Conservation (phyloP, 2,113 vertebrate species). For the Holacanthus passer region DNA sequence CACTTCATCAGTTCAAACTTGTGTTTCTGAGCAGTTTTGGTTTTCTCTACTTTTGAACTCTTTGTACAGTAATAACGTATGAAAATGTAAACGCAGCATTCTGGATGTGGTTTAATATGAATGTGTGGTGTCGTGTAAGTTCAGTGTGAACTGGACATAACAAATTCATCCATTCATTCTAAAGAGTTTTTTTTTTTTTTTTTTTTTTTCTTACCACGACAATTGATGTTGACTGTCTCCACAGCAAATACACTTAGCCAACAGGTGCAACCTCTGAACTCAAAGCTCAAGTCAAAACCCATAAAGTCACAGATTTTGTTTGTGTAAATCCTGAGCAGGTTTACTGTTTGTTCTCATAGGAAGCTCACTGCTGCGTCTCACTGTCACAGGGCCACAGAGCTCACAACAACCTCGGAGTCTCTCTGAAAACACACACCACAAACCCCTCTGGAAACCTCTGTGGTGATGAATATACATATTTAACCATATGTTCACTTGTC, state of each 20-base stretch:
- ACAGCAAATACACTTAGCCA: background rate
- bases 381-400: background rate
- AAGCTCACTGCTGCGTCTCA: background rate
- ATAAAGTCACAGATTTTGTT: constrained; percentile 3
- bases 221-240: background rate
- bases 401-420: constrained; percentile 20
- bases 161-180: background rate
- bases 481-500: constrained; percentile 16
- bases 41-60: background rate
- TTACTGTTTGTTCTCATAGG: constrained; percentile 1
- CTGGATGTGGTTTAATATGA: background rate
- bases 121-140: background rate
- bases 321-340: background rate
- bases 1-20: no score
- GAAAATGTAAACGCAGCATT: background rate
- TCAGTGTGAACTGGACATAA: background rate
- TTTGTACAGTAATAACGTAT: background rate
- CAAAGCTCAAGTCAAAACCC: background rate
- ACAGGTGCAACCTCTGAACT: background rate
- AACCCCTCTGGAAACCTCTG: background rate
- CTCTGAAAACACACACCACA: constrained; percentile 48
- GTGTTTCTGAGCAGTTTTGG: no score
- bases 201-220: no score
- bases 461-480: constrained; percentile 28
- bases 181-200: no score